Percentiles rank a stretch among this genome's conserved stretches.
These are phyloP conservation scores for Sebastes iracundus DNA, from an alignment of 2,797 vertebrate species.

Conservation along the genomic window DNA sequence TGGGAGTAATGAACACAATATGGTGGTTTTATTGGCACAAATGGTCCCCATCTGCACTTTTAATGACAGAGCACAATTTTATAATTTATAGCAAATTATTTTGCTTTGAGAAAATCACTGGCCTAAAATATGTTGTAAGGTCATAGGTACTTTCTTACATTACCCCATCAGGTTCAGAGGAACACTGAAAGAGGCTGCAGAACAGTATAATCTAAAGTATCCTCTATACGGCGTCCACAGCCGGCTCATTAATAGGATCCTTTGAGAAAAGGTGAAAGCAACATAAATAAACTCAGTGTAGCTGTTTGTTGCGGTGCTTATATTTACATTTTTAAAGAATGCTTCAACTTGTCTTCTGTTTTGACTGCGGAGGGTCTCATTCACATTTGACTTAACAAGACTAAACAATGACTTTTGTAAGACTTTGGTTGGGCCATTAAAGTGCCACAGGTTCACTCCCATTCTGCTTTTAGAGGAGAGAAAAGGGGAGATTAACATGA, in stretches of 20 bases:
- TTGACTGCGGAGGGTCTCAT: slow-evolving; percentile 55
- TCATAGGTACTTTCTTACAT: neutral
- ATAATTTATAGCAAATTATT: no score
- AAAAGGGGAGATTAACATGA: slow-evolving; percentile 81
- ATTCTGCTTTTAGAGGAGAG: slow-evolving; percentile 65
- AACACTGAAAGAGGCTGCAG: neutral
- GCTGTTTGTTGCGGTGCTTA: neutral
- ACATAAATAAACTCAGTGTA: slow-evolving; percentile 27
- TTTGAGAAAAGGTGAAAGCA: slow-evolving; percentile 10
- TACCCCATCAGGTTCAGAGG: neutral
- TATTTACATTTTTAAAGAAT: slow-evolving; percentile 56
- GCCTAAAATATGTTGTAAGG: neutral
- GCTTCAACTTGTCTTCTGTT: slow-evolving; percentile 38
- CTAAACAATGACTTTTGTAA: slow-evolving; percentile 67
- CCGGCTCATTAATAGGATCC: neutral
- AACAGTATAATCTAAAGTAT: neutral
- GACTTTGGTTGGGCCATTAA: slow-evolving; percentile 69
- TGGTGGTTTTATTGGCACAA: no score
- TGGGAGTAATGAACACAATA: no score
- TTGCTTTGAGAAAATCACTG: no score
- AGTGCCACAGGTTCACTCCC: slow-evolving; percentile 71
- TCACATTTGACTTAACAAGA: slow-evolving; percentile 64
- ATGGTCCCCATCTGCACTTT: no score
- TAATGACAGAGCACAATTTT: no score
- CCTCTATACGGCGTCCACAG: neutral